Conservation (phyloP, 2,113 vertebrate genomes). For the Thunnus thynnus region DNA sequence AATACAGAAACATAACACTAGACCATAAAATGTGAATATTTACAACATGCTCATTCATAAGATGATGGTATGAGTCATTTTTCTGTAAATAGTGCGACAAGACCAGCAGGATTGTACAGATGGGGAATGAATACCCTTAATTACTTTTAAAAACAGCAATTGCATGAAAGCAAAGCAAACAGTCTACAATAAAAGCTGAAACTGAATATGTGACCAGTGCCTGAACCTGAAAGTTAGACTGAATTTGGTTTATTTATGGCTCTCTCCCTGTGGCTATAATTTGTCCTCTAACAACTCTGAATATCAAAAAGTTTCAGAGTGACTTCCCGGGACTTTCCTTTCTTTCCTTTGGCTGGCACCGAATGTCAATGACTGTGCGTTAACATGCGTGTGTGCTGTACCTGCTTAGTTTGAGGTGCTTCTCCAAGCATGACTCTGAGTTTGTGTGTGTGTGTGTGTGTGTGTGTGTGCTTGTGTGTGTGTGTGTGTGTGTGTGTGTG, state of each 20-base stretch:
- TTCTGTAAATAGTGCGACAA: neutral
- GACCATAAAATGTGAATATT: constrained; percentile 10
- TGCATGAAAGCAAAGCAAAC: neutral
- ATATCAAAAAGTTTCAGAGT: constrained; percentile 18
- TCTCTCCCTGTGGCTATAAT: constrained; percentile 30
- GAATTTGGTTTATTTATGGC: constrained; percentile 28
- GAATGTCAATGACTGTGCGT: constrained; percentile 14
- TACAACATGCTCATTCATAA: neutral
- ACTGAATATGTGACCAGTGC: constrained; percentile 2
- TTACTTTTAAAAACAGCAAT: constrained; percentile 1
- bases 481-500: too few species aligned
- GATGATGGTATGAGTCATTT: neutral
- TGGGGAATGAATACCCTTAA: constrained; percentile 2
- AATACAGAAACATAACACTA: neutral
- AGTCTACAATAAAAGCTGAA: constrained; percentile 7
- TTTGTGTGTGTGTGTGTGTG: constrained; percentile 10
- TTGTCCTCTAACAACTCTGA: constrained; percentile 23
- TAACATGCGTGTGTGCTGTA: constrained; percentile 18
- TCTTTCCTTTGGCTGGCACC: neutral
- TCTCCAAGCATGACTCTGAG: constrained; percentile 17
- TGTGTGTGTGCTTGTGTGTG: constrained; percentile 2
- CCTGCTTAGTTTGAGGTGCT: constrained; percentile 23
- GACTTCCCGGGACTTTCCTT: constrained; percentile 68
- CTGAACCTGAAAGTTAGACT: constrained; percentile 32
- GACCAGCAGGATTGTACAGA: neutral